Conservation (phyloP, 2,888 invertebrate genomes). For the Congeria kusceri region DNA sequence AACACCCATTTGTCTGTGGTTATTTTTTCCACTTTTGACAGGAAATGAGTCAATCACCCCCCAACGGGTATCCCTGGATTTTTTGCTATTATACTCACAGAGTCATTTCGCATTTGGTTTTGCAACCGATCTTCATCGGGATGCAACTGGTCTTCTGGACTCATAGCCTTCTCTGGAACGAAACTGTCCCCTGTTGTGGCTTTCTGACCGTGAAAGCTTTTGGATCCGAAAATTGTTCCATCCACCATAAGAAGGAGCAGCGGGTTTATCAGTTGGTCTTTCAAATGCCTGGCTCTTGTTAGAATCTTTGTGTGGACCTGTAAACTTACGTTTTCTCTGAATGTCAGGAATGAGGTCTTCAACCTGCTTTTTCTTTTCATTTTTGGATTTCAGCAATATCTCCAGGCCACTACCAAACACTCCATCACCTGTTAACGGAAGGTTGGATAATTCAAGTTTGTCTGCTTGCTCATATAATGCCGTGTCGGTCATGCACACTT, state of each 20-base stretch:
- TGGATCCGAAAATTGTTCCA: constrained; percentile 40
- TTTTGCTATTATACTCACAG: constrained; percentile 31
- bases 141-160: background rate
- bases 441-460: constrained; percentile 12
- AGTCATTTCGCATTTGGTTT: constrained; percentile 34
- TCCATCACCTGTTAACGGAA: constrained; percentile 36
- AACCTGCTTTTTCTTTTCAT: constrained; percentile 40
- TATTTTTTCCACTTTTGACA: constrained; percentile 21
- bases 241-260: background rate
- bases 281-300: constrained; percentile 9
- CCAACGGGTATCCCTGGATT: constrained; percentile 44
- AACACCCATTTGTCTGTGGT: constrained; percentile 44
- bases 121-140: background rate
- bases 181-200: background rate
- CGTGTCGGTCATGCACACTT: constrained; percentile 30
- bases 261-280: background rate
- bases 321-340: constrained; percentile 10
- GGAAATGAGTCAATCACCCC: constrained; percentile 26
- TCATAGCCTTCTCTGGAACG: background rate
- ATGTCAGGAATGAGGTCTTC: constrained; percentile 21
- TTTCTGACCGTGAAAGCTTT: constrained; percentile 4
- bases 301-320: background rate
- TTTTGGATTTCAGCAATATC: constrained; percentile 20
- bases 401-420: constrained; percentile 29
- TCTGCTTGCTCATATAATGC: constrained; percentile 6